Percentiles rank a stretch among this genome's conserved stretches.
phyloP scores from a whole-genome alignment of 1,140 invertebrate genomes.

The Drosophila yakuba region DNA sequence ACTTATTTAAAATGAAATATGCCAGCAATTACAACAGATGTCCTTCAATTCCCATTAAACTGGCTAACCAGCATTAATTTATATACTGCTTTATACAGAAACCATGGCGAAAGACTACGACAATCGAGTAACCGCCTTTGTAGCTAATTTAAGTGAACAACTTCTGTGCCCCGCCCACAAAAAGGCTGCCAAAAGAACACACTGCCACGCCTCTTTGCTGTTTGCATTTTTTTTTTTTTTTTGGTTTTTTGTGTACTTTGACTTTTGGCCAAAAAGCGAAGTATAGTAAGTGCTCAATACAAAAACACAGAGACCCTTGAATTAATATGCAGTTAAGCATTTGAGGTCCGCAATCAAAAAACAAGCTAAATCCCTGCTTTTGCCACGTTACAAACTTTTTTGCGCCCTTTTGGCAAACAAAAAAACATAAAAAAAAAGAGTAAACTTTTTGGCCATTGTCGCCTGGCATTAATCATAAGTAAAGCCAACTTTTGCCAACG shows the following conservation, averaged over 20 bases:
- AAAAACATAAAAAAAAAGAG: background rate
- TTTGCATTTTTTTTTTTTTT: slow-evolving; percentile 12
- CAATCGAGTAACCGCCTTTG: slow-evolving; percentile 14
- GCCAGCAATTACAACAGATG: no score
- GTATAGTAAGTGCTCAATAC: slow-evolving; percentile 35
- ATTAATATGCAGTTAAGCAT: slow-evolving; percentile 57
- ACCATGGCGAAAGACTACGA: background rate
- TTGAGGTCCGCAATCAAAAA: slow-evolving; percentile 37
- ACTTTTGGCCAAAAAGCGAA: slow-evolving; percentile 64
- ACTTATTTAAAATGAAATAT: no score
- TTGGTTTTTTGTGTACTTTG: slow-evolving; percentile 28
- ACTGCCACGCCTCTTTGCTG: slow-evolving; percentile 59
- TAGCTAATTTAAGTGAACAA: slow-evolving; percentile 43
- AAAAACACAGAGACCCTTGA: slow-evolving; percentile 22
- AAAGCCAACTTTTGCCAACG: slow-evolving; percentile 22
- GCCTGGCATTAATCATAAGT: slow-evolving; percentile 40
- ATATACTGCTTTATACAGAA: background rate
- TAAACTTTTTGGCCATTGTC: slow-evolving; percentile 39
- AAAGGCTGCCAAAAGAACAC: slow-evolving; percentile 27
- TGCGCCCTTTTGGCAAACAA: background rate
- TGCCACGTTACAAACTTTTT: slow-evolving; percentile 7
- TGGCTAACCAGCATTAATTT: background rate
- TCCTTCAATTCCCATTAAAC: background rate
- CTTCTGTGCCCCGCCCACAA: slow-evolving; percentile 19
- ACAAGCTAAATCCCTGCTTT: slow-evolving; percentile 15